These are phyloP conservation scores for Palythoa grandis DNA, from an alignment of 92 coral and sea anemone genomes.

Conservation along the genomic window DNA sequence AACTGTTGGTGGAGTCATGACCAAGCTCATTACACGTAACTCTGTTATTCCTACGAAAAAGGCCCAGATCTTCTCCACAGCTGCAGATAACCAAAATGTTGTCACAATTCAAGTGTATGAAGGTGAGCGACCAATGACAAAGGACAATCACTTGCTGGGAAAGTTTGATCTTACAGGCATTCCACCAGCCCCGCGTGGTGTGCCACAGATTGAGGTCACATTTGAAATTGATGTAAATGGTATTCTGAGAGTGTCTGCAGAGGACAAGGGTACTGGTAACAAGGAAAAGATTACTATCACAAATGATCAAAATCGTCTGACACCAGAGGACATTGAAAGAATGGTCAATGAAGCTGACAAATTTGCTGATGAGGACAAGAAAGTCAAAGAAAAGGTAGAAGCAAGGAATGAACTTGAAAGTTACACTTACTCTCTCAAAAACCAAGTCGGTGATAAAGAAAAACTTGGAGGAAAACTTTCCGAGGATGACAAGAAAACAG, in stretches of 20 bases:
- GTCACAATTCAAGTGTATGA: constrained; percentile 98
- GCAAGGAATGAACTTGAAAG: constrained; percentile 95
- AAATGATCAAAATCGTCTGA: constrained; percentile 95
- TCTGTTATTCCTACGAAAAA: constrained; percentile 99
- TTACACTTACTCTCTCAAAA: constrained; percentile 94
- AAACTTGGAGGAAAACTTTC: constrained; percentile 97
- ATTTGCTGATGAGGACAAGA: constrained; percentile 98
- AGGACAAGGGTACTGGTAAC: constrained; percentile 99
- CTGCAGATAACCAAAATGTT: constrained; percentile 99
- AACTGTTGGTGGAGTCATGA: constrained; percentile 99
- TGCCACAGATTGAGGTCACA: constrained; percentile 96
- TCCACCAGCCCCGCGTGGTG: constrained; percentile 99
- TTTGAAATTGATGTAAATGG: constrained; percentile 99
- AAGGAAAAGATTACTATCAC: constrained; percentile 99
- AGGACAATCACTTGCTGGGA: constrained; percentile 94
- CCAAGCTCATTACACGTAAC: constrained; percentile 92
- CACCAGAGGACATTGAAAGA: constrained; percentile 97
- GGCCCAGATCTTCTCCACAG: constrained; percentile 98
- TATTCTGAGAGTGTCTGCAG: constrained; percentile 97
- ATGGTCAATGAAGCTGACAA: constrained; percentile 99
- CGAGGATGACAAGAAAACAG: constrained; percentile 95
- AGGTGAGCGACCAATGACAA: constrained; percentile 99
- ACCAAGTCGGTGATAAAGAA: constrained; percentile 98
- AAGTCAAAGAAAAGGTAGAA: constrained; percentile 91
- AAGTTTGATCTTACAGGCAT: constrained; percentile 96